Base-by-base conservation (phyloP, 2,888 invertebrate genomes). In the Catocala sponsa region DNA sequence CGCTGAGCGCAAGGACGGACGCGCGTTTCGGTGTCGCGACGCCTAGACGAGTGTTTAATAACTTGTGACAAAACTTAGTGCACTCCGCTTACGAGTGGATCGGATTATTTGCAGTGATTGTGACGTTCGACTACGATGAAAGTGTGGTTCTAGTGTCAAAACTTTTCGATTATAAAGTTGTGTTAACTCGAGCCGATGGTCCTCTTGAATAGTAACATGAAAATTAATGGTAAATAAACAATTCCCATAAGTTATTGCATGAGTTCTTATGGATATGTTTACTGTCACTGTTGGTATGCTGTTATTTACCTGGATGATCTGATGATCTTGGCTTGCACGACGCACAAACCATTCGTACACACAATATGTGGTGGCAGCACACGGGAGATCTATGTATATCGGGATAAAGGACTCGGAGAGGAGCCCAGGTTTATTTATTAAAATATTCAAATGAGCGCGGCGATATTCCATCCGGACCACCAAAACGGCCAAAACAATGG, bases 181-280 rank as follows among this genome's bases (percentile, higher is more conserved):
- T 78, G 82, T 83, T 86, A 86, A 86, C 76, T 82, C 83, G 83
- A 84, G 86, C 91, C 84, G 90, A 94, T 94, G 94, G 94, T 94
- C 86, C 92, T 92, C 85, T 92, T 94, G 91, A 94, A 94, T 87
- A 91, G 83, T 92, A 94, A 91, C 88, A 94, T 94, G 94, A 93
- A 94, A 94, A 94, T 94, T 83, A 91, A 91, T 89, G 94, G 94
- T 94, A 94, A 94, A 87, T 84, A 76, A 75, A 72, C 67, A 86
- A 81, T 82, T 82, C 74, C 78, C 78, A 71, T 73, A 83, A 82
- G 78, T 84, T 78, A 86, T 86, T 92, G 92, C 92, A 92, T 92
- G 92, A 80, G 72, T 78, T 76, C 64, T 81, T 79, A 75, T 82
- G 82, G 83, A 84, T 88, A 79, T 89, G 81, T 85, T 83, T 72